Conservation (phyloP, 37 sponge, comb jelly and placozoan species). For the Diacarnus erythraeanus region DNA sequence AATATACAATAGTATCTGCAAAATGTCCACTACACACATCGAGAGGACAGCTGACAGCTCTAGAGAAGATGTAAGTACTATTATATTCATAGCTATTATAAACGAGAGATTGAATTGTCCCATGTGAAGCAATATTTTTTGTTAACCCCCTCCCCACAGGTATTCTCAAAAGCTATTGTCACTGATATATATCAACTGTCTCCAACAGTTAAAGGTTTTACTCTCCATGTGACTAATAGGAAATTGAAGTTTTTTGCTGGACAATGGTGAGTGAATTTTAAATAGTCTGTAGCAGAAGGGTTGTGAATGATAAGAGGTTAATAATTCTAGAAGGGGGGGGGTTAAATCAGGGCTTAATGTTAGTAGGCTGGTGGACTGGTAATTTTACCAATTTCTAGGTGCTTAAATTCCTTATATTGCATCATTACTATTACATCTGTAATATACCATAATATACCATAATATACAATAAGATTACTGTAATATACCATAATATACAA, state of each 20-base stretch:
- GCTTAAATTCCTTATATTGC: not conserved
- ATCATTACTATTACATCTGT: no score
- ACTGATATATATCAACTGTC: conserved; percentile 51
- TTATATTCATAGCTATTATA: no score
- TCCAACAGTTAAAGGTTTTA: conserved; percentile 69
- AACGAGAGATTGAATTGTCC: no score
- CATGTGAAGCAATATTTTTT: no score
- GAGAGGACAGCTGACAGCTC: conserved; percentile 26
- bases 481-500: no score
- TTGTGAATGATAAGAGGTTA: no score
- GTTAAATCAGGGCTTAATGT: no score
- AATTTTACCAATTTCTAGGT: no score
- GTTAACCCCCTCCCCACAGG: conserved; percentile 2
- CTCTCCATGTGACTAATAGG: conserved; percentile 29
- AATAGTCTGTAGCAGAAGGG: not conserved
- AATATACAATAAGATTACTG: no score
- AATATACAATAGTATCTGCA: not conserved
- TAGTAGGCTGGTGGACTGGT: no score
- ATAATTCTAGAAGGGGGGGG: no score
- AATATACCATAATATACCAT: no score
- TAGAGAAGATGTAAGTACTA: conserved; percentile 12
- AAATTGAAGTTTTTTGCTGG: conserved; percentile 65
- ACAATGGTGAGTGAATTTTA: conserved; percentile 60
- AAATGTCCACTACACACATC: conserved; percentile 11
- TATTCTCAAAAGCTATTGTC: conserved; percentile 41